Base-by-base conservation (phyloP, 2,888 invertebrate species). In the Myopa tessellatipennis region DNA sequence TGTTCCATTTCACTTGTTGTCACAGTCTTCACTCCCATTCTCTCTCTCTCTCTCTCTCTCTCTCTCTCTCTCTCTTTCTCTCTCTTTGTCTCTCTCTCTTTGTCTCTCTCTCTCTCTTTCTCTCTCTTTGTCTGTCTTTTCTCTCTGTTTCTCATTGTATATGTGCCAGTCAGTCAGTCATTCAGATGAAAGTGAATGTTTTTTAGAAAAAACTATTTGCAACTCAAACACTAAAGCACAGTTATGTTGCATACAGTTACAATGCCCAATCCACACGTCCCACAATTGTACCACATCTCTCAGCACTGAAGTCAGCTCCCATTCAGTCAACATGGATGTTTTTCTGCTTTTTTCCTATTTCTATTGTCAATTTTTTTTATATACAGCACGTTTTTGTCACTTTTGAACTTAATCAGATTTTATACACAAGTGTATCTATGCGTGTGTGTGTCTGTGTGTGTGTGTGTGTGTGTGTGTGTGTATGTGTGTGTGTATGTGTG, bases 1-100 rank as follows among this genome's bases (percentile, higher is more conserved):
- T 77, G 72, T 72, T 55, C 60, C 58, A 60, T 60, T 69, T 68
- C 60, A 75, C 60, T 75, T 68, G 74, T 52, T 75, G 26, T 69
- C 67, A 63, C 38, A 45, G 8, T 72, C 60, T 16, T 61, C 73
- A 12, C 12, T 71, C 34, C 52, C 26, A 18, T n/a, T 55, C 34
- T 67, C 68, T n/a, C 58, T 10, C 45, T 8, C 14, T 52, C 40
- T 40, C 40, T 40, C 8, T 40, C 5, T 40, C 8, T 8, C 4
- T 4, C 26, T 61, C 34, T 18, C 52, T 26, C 18, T 67, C n/a
- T 34, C 65, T 8, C 40, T 14, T 61, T 38, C 36, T 63, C 40
- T n/a, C 45, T 16, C 36, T 6, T 16, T 45, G 7, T 8, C 5
- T n/a, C 61, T 61, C 16, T 16, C 38, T 36, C 18, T 38, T 61